Evolutionary conservation across 2,113 vertebrate genomes (phyloP), one percentile per base, ranked within the genome.

Genomic region (Ceratotherium simum): DNA sequence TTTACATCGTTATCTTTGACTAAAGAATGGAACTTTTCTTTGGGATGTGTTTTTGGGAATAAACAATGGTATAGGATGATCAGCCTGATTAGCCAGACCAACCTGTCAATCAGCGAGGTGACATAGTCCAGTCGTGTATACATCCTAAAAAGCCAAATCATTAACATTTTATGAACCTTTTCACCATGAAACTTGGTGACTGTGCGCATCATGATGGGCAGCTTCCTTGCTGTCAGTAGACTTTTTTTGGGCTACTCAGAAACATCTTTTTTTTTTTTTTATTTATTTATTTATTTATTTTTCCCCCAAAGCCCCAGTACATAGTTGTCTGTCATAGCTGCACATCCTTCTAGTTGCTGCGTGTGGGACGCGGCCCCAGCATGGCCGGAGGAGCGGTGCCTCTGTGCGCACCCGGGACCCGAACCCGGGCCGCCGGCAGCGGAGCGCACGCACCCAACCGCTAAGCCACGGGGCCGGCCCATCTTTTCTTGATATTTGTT

Each of bases 41-140:
- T 60, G 20, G 64, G 72, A 78, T 78, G 46, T 91, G 54, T 46
- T 82, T 93, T 96, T 48, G 84, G 93, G 29, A 78, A 64, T 93
- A 72, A 88, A 20, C 64, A 46, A 8, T 65, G 25, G 25, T 33
- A 23, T 6, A 60, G 56, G 21, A 33, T 12, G 17, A 56, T 33
- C 31, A 46, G 33, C n/a, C 20, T 5, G 18, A 14, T 42, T 18
- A 88, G 65, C 17, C n/a, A 81, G 46, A 67, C 27, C 76, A 27
- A 18, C n/a, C 25, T 85, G 67, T 62, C 31, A 75, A 58, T 67
- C 20, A 54, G 36, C 4, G 4, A 84, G n/a, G 39, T 67, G 23
- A 58, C 14, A 14, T 13, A 46, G 25, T 27, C 16, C 6, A 64
- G 65, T 81, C 56, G 72, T 4, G 75, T n/a, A 25, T 23, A 29